Evolutionary conservation across 2,797 vertebrate genomes (phyloP), one percentile per base, ranked within the genome.

Genomic region (Etheostoma nigrum): DNA sequence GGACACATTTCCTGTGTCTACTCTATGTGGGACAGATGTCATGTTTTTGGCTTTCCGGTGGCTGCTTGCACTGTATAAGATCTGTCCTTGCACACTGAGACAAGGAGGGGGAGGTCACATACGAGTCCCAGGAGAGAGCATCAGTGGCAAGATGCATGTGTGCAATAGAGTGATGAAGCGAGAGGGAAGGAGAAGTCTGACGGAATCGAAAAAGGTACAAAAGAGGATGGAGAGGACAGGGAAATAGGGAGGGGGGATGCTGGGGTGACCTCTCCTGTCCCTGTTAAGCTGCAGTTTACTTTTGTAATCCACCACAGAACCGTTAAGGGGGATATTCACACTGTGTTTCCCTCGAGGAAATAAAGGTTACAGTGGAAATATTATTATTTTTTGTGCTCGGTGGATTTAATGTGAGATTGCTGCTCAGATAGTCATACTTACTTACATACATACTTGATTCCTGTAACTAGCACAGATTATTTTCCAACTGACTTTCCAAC

Each of bases 261-360:
- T 54, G 45, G 21, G 64, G 53, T 89, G 89, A 94, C 91, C 86
- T 89, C 78, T 79, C 51, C 78, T 86, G 86, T 86, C 81, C 74
- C 79, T 18, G 67, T 69, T 80, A 92, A 87, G 86, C 85, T 84
- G 87, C 85, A 85, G 84, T 93, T 92, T 92, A 88, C 88, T 88
- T 89, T 82, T 71, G 75, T 89, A 89, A 92, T 90, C 89, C 86
- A 86, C 82, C 52, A 15, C 74, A 76, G 89, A 84, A 70, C 71
- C 81, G 81, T 88, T 79, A 66, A 86, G 79, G 78, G 77, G 77
- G 77, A 86, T 76, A 82, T 63, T 80, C 85, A 76, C 78, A 65
- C 81, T 44, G 54, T 12, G 42, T 48, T 58, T 73, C 82, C 83
- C 71, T 51, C 0, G 55, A 72, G 85, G 73, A 78, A 76, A 67